Percentiles rank a stretch among this genome's conserved stretches.
Evolutionary conservation across 2,797 vertebrate species (phyloP).

Genomic region (Setipinna tenuifilis): DNA sequence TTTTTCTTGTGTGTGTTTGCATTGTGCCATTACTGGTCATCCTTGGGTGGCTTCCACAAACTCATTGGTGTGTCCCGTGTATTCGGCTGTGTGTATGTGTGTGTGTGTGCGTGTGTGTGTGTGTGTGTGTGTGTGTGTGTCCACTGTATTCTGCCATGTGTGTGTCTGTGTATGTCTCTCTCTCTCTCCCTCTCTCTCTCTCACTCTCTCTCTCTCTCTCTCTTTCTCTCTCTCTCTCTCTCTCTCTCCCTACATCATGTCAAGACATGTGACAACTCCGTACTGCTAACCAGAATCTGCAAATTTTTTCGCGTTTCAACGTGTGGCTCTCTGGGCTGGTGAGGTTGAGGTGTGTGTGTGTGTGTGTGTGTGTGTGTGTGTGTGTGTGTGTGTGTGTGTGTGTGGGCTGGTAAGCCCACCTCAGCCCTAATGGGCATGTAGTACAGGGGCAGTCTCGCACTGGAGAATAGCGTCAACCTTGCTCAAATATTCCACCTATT

Average conservation of each 20-base stretch:
- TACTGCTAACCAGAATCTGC: background rate
- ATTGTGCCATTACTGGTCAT: conserved; percentile 19
- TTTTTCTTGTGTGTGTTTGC: conserved; percentile 9
- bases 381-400: too few species aligned
- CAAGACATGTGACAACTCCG: background rate
- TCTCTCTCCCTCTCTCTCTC: too few species aligned
- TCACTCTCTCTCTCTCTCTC: too few species aligned
- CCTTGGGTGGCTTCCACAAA: conserved; percentile 12
- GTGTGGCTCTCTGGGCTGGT: too few species aligned
- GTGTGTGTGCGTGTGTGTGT: background rate
- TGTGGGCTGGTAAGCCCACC: too few species aligned
- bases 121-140: too few species aligned
- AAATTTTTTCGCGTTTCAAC: background rate
- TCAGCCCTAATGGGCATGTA: too few species aligned
- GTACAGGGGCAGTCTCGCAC: background rate
- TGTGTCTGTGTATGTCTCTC: too few species aligned
- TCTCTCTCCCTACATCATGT: background rate
- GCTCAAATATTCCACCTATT: background rate
- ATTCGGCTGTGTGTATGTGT: background rate
- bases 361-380: too few species aligned
- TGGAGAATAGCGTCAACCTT: background rate
- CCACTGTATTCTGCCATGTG: too few species aligned
- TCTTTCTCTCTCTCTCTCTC: too few species aligned
- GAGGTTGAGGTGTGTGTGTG: too few species aligned
- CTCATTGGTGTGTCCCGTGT: background rate